phyloP scores from a whole-genome alignment of 2,797 vertebrate genomes.

The Myotis findleyi region DNA sequence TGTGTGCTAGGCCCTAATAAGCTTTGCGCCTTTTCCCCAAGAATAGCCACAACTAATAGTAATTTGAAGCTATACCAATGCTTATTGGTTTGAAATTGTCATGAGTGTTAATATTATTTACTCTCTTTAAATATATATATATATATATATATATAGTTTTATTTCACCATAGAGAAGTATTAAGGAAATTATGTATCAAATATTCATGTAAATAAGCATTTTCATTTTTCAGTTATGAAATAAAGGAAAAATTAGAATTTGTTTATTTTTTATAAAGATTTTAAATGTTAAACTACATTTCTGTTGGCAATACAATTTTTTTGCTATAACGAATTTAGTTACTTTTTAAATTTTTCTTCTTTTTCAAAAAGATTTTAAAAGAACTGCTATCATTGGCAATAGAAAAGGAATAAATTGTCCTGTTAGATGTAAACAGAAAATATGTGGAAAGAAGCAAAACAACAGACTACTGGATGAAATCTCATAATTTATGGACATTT shows the following conservation, averaged over 20 bases:
- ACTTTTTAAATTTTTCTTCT: conserved; percentile 19
- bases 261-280: conserved; percentile 75
- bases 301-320: conserved; percentile 30
- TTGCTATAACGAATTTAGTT: conserved; percentile 53
- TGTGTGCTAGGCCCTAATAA: conserved; percentile 33
- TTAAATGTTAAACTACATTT: conserved; percentile 72
- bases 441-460: conserved; percentile 23
- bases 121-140: conserved; percentile 53
- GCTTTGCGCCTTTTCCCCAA: conserved; percentile 19
- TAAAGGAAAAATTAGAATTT: conserved; percentile 74
- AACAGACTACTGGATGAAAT: conserved; percentile 17
- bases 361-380: conserved; percentile 64
- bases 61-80: conserved; percentile 54
- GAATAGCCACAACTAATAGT: conserved; percentile 60
- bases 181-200: conserved; percentile 66
- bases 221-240: conserved; percentile 71
- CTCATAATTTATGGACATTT: conserved; percentile 2
- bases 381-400: conserved; percentile 17
- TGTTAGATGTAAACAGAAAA: conserved; percentile 23
- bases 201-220: conserved; percentile 71
- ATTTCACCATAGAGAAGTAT: conserved; percentile 65
- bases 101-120: conserved; percentile 61
- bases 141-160: conserved; percentile 53
- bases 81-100: conserved; percentile 66
- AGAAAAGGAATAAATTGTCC: background rate